Evolutionary conservation across 2,888 invertebrate genomes (phyloP), one percentile per base, ranked within the genome.

Genomic region (Luperina testacea): DNA sequence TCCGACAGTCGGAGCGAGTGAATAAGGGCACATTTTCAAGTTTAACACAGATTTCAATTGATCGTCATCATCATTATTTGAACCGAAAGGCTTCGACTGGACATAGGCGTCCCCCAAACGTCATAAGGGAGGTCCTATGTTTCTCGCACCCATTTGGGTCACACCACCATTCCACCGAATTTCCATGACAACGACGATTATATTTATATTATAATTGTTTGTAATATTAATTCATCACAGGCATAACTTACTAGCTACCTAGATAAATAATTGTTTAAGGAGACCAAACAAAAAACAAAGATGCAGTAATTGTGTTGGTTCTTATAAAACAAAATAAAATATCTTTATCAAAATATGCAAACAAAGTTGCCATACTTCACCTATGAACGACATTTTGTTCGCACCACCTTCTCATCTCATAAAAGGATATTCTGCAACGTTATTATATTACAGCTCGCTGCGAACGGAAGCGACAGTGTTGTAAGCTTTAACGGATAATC

Each of bases 401-500:
- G 51, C 84, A 38, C 13, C 70, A 73, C 63, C 61, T 42, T 75
- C 27, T 72, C 72, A 42, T 72, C 64, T 76, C 69, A 45, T 76
- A 72, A 59, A 74, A 65, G 27, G 4, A 57, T 76, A 84, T 80
- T 87, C 27, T 76, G 68, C 63, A 77, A 76, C 68, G 53, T 84
- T 75, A 84, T 84, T 80, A 74, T 73, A 72, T 87, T 75, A 80
- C 51, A 79, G 57, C 48, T 83, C 38, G 63, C 48, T 72, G 72
- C 9, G 65, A 81, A 75, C 75, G 80, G 77, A 80, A 84, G 87
- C 78, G 32, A 13, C 72, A 53, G 78, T 68, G 82, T 78, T 84
- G 82, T 82, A 87, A 87, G 82, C 77, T 70, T 77, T 64, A 45
- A 2, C 61, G 77, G 78, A 77, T 89, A 89, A 84, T 89, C 82